Conservation (phyloP, 2,888 invertebrate genomes). For the Chaetogeoica ovagalla region DNA sequence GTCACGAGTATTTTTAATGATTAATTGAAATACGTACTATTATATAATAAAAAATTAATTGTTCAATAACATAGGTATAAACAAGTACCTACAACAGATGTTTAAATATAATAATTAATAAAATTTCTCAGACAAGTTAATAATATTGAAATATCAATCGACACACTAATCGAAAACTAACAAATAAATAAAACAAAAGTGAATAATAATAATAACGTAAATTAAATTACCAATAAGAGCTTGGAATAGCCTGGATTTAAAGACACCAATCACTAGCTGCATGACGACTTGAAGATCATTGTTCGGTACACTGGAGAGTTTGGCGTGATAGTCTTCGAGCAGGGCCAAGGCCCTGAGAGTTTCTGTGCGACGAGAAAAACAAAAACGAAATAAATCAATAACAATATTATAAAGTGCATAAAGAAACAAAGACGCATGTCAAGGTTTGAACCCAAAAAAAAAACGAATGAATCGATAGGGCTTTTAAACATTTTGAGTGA, state of each 20-base stretch:
- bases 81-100: no score
- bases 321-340: conserved; percentile 96
- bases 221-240: conserved; percentile 86
- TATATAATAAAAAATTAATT: no score
- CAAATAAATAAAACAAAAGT: background rate
- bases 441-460: background rate
- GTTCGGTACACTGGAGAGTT: conserved; percentile 91
- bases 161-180: no score
- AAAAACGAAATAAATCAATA: background rate
- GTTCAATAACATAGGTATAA: no score
- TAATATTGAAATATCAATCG: background rate
- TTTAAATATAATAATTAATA: no score
- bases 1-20: no score
- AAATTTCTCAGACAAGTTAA: background rate
- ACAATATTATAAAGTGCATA: conserved; percentile 25
- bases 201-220: background rate
- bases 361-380: conserved; percentile 68
- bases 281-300: conserved; percentile 93
- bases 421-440: background rate
- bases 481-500: background rate
- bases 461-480: no score
- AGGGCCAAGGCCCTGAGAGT: conserved; percentile 98
- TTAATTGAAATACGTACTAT: no score
- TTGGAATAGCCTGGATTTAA: conserved; percentile 97
- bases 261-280: conserved; percentile 96